phyloP scores from a whole-genome alignment of 1,140 invertebrate species.

The Cherax destructor region DNA sequence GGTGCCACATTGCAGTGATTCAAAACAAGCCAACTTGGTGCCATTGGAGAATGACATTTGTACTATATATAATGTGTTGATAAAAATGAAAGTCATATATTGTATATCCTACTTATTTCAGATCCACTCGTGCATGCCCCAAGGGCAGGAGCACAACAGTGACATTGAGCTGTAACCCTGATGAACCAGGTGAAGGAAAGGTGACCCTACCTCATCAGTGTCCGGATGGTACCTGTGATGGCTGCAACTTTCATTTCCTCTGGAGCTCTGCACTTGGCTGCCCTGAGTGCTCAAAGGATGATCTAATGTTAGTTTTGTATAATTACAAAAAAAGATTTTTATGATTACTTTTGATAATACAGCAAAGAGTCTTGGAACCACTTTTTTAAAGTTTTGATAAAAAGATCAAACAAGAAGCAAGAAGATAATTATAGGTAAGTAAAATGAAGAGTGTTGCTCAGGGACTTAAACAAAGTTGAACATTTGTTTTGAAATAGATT shows the following conservation, averaged over 20 bases:
- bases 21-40: too few relatives aligned
- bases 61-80: background rate
- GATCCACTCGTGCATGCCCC: conserved; percentile 78
- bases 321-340: too few relatives aligned
- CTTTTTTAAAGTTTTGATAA: background rate
- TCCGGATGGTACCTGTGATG: conserved; percentile 81
- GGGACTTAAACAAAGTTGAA: too few relatives aligned
- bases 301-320: conserved; percentile 74
- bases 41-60: too few relatives aligned
- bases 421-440: background rate
- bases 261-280: conserved; percentile 78
- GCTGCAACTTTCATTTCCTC: conserved; percentile 81
- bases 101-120: conserved; percentile 63
- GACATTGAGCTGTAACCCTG: conserved; percentile 77
- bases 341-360: too few relatives aligned
- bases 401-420: too few relatives aligned
- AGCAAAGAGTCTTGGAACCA: too few relatives aligned
- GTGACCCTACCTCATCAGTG: conserved; percentile 78
- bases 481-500: too few relatives aligned
- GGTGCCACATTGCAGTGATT: too few relatives aligned
- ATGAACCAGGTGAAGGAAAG: conserved; percentile 74
- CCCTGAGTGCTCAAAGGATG: conserved; percentile 78
- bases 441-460: conserved; percentile 3
- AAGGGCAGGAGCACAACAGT: conserved; percentile 79
- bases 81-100: too few relatives aligned